phyloP scores from a whole-genome alignment of 2,113 vertebrate genomes.

The Caloenas nicobarica region DNA sequence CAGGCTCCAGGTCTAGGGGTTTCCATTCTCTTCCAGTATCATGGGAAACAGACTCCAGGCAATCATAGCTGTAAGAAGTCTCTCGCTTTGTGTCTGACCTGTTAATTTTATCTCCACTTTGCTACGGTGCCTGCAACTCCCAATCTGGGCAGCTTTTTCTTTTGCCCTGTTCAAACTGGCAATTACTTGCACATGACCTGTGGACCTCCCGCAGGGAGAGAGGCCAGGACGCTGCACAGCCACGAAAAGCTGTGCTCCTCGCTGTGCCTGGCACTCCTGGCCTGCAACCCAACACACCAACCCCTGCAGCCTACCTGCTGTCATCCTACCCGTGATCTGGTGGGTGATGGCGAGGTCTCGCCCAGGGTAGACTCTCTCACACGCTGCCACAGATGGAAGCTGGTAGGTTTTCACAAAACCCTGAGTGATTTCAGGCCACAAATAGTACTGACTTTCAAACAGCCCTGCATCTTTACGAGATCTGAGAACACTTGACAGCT shows the following conservation, averaged over 20 bases:
- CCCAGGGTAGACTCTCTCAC: too few species aligned
- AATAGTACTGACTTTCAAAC: not conserved
- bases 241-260: not conserved
- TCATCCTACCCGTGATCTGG: not conserved
- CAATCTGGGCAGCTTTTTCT: not conserved
- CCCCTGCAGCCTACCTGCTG: not conserved
- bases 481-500: not conserved
- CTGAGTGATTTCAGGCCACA: not conserved
- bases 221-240: not conserved
- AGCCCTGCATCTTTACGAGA: not conserved
- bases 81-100: not conserved
- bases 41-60: not conserved
- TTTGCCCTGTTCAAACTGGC: not conserved
- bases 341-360: not conserved
- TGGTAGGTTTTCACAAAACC: not conserved
- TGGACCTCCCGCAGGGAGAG: not conserved
- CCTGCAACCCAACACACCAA: accelerated
- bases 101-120: not conserved
- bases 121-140: not conserved
- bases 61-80: not conserved
- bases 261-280: not conserved
- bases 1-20: not conserved
- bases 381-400: not conserved
- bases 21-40: not conserved
- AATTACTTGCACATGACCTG: not conserved